A percentile compares a stretch with the other conserved stretches of the same genome.
These are phyloP conservation scores for Elegia similella DNA, from an alignment of 2,888 invertebrate genomes.

Conservation along the genomic window DNA sequence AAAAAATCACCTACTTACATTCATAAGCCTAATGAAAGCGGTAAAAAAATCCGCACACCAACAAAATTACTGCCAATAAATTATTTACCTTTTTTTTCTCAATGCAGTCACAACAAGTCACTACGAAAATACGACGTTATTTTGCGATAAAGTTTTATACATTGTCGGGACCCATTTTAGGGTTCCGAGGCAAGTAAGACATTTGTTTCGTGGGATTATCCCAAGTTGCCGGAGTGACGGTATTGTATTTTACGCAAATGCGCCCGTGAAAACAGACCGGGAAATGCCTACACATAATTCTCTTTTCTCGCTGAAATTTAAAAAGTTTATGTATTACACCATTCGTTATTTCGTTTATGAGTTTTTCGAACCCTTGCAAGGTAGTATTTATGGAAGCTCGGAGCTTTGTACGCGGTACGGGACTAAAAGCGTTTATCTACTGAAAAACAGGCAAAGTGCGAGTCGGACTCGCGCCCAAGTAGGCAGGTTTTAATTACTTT, in stretches of 20 bases:
- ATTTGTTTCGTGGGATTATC: conserved; percentile 16
- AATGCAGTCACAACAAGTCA: not conserved
- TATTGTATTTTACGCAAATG: conserved; percentile 14
- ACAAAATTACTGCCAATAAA: not conserved
- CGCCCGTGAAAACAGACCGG: not conserved
- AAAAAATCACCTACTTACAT: too few relatives aligned
- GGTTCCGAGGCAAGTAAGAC: not conserved
- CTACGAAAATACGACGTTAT: not conserved
- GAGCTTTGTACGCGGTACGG: not conserved
- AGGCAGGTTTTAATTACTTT: too few relatives aligned
- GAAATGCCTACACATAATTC: conserved; percentile 14
- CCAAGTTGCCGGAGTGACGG: conserved; percentile 4
- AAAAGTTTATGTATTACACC: conserved; percentile 10
- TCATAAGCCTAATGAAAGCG: too few relatives aligned
- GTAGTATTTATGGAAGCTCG: not conserved
- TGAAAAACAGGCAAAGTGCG: too few relatives aligned
- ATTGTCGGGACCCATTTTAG: conserved; percentile 6
- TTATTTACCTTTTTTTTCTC: not conserved
- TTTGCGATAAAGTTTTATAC: not conserved
- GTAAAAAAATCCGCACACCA: not conserved
- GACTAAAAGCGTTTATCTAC: not conserved
- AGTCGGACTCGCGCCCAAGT: too few relatives aligned
- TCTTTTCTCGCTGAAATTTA: conserved; percentile 2
- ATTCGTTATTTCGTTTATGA: conserved; percentile 11
- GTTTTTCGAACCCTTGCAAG: conserved; percentile 5